Base-by-base conservation (phyloP, 2,113 vertebrate species). In the Tringa solitaria region DNA sequence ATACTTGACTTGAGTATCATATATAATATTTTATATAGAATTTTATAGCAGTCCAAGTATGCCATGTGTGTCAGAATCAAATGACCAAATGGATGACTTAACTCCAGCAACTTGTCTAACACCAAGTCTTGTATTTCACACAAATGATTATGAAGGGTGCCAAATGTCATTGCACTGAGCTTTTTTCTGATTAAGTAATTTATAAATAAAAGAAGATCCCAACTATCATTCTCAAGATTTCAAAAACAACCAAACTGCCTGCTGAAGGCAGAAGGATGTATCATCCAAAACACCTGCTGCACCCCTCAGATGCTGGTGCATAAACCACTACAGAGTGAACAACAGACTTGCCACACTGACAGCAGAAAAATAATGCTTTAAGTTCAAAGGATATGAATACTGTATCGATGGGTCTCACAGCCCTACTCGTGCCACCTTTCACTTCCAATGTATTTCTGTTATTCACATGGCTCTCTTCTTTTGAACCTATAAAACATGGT, bases 241-340 rank as follows among this genome's bases (percentile, higher is more conserved):
- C 65, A 27, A 46, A 88, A 33, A 0, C 20, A 12, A 2, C 26
- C 11, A 4, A 27, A 15, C 8, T 26, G n/a, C 28, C 30, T 14
- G 8, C 60, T 69, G 64, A 22, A n/a, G 35, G 17, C 30, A 57
- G 22, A 8, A 24, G 50, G 12, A 45, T 4, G 3, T 2, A 2
- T 12, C 78, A 41, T 2, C 64, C 51, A 11, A 30, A 33, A 2
- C 14, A 6, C n/a, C 19, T 1, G 6, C 16, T 12, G 5, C 0
- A 2, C 30, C 63, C 6, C 37, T 57, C 37, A 6, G 37, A 2
- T 3, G 0, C 30, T 2, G 35, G 17, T 3, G 20, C 21, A 10
- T 3, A 11, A 24, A 5, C 4, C 27, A 0, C 37, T 27, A 5
- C 23, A 23, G 22, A 54, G 26, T 1, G 8, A 18, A 1, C 7